phyloP scores from a whole-genome alignment of 2,797 vertebrate species.

The Oryzias sinensis region DNA sequence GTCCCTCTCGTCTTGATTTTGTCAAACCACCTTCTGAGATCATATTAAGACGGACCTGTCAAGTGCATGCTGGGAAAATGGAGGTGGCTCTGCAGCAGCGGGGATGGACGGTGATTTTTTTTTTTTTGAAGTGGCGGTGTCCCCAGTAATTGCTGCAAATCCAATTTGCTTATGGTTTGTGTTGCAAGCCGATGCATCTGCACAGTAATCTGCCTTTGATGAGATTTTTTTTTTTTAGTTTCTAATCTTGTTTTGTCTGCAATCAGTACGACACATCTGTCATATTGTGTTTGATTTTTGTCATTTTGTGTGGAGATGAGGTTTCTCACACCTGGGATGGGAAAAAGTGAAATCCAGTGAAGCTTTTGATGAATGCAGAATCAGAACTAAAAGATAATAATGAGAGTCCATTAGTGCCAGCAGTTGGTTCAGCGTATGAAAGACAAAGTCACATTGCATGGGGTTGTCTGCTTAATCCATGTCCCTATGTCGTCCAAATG shows the following conservation, averaged over 20 bases:
- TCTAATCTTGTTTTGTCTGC: constrained; percentile 59
- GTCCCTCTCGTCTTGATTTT: constrained; percentile 24
- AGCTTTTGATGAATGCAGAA: neutral
- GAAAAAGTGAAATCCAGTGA: neutral
- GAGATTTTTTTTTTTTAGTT: constrained; percentile 48
- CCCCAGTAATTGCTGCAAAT: constrained; percentile 66
- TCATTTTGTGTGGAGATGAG: neutral
- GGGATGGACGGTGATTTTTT: constrained; percentile 34
- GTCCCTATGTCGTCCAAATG: neutral
- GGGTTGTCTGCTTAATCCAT: constrained; percentile 2
- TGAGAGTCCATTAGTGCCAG: neutral
- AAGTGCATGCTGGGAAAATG: constrained; percentile 58
- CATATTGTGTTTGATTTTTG: constrained; percentile 19
- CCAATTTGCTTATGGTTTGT: constrained; percentile 57
- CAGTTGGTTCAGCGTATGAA: constrained; percentile 11
- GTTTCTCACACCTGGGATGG: constrained; percentile 9
- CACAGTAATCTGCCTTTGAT: constrained; percentile 62
- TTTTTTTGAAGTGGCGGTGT: constrained; percentile 31
- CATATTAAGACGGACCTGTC: constrained; percentile 49
- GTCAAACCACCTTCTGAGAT: constrained; percentile 42
- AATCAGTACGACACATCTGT: constrained; percentile 44
- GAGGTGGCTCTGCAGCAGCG: constrained; percentile 27
- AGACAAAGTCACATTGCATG: constrained; percentile 9
- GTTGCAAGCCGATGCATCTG: constrained; percentile 45
- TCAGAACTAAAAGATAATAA: neutral